Percentiles rank a stretch among this genome's conserved stretches.
These are phyloP conservation scores for Sinopyrophorus schimmeli DNA, from an alignment of 2,888 invertebrate species.

Conservation along the genomic window DNA sequence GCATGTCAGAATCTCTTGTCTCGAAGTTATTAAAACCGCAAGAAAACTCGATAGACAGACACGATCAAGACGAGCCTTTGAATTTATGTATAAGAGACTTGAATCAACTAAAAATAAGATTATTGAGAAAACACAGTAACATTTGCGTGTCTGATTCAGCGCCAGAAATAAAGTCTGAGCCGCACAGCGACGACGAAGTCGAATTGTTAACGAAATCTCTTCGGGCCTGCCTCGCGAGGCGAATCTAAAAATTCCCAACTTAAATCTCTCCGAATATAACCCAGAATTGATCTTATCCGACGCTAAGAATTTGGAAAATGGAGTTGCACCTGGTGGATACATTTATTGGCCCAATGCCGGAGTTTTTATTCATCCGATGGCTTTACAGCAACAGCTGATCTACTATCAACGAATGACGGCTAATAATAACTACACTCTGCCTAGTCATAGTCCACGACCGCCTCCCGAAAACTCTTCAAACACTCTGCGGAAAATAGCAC, in stretches of 20 bases:
- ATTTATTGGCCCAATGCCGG: slow-evolving; percentile 74
- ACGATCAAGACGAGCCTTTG: slow-evolving; percentile 71
- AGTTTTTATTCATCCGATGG: slow-evolving; percentile 74
- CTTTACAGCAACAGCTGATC: slow-evolving; percentile 69
- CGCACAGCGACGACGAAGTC: slow-evolving; percentile 60
- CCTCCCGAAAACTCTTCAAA: slow-evolving; percentile 36
- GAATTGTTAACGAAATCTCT: slow-evolving; percentile 51
- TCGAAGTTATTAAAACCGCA: slow-evolving; percentile 49
- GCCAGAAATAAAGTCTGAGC: slow-evolving; percentile 63
- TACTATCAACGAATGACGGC: slow-evolving; percentile 77
- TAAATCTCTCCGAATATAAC: slow-evolving; percentile 35
- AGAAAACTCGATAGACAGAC: slow-evolving; percentile 46
- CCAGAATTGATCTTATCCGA: slow-evolving; percentile 52
- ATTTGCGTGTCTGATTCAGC: slow-evolving; percentile 61
- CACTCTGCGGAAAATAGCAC: slow-evolving; percentile 52
- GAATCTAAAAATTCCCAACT: slow-evolving; percentile 37
- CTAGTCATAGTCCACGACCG: slow-evolving; percentile 44
- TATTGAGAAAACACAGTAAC: slow-evolving; percentile 66
- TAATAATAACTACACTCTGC: slow-evolving; percentile 49
- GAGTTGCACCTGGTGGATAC: slow-evolving; percentile 57
- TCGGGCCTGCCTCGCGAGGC: slow-evolving; percentile 42
- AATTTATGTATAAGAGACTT: slow-evolving; percentile 82
- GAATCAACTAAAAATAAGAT: slow-evolving; percentile 68
- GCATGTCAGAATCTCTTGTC: slow-evolving; percentile 42
- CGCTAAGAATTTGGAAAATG: slow-evolving; percentile 53